Evolutionary conservation across 2,888 invertebrate species (phyloP).

Genomic region (Linnaemya tessellans): DNA sequence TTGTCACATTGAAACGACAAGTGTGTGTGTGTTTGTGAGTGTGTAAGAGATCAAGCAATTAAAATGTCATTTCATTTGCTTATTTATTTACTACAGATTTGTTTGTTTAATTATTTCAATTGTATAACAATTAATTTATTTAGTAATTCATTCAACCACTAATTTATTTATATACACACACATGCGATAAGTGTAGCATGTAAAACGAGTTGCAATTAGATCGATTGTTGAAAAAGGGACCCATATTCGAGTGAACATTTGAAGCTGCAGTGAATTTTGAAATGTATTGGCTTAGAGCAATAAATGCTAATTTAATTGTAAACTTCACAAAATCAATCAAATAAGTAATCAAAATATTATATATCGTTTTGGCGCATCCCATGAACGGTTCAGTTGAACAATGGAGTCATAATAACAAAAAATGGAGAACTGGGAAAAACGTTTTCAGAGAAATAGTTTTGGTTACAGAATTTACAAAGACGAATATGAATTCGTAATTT

Average conservation of each 20-base stretch:
- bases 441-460: no score
- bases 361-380: no score
- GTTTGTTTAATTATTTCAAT: slow-evolving; percentile 46
- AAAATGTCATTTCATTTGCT: slow-evolving; percentile 50
- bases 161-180: slow-evolving; percentile 5
- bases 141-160: background rate
- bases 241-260: background rate
- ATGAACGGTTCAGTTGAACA: no score
- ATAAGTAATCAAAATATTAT: no score
- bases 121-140: slow-evolving; percentile 42
- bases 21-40: slow-evolving; percentile 24
- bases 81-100: slow-evolving; percentile 36
- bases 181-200: background rate
- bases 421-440: no score
- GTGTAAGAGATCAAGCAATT: slow-evolving; percentile 47
- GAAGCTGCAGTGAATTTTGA: background rate
- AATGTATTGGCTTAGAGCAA: background rate
- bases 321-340: background rate
- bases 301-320: background rate
- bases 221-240: background rate
- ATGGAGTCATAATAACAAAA: no score
- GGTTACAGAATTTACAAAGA: no score
- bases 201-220: slow-evolving; percentile 17
- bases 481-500: no score
- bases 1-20: slow-evolving; percentile 23